phyloP scores from a whole-genome alignment of 2,113 vertebrate genomes.

The Spea multiplicata region DNA sequence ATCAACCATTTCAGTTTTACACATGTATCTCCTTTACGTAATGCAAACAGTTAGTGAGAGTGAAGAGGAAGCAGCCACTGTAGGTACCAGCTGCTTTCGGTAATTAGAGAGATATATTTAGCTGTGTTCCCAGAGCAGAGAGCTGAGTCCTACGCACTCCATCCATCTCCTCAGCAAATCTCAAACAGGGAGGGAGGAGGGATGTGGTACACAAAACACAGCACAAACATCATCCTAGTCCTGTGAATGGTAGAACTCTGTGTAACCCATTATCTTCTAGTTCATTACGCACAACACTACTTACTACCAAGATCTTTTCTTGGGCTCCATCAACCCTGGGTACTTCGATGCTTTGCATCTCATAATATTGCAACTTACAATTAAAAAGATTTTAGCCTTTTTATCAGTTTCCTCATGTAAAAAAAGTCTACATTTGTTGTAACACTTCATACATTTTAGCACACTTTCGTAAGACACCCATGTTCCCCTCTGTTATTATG shows the following conservation, averaged over 20 bases:
- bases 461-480: too few species aligned
- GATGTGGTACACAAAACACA: conserved; percentile 41
- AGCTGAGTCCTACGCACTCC: neutral
- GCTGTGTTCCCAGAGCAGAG: conserved; percentile 28
- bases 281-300: too few species aligned
- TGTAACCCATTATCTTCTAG: conserved; percentile 18
- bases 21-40: conserved; percentile 12
- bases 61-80: conserved; percentile 41
- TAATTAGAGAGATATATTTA: conserved; percentile 51
- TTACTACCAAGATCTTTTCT: too few species aligned
- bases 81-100: conserved; percentile 52
- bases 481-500: too few species aligned
- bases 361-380: too few species aligned
- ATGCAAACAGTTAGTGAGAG: conserved; percentile 23
- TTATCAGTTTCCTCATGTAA: too few species aligned
- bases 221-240: conserved; percentile 1
- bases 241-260: conserved; percentile 11
- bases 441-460: too few species aligned
- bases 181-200: conserved; percentile 19
- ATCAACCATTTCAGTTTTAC: neutral
- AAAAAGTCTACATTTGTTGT: too few species aligned
- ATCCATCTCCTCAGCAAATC: neutral
- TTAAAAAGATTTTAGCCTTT: too few species aligned
- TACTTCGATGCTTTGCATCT: too few species aligned
- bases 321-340: too few species aligned